A percentile compares a stretch with the other conserved stretches of the same genome.
Conservation (phyloP, 2,888 invertebrate species). For the Dendrolimus houi region DNA sequence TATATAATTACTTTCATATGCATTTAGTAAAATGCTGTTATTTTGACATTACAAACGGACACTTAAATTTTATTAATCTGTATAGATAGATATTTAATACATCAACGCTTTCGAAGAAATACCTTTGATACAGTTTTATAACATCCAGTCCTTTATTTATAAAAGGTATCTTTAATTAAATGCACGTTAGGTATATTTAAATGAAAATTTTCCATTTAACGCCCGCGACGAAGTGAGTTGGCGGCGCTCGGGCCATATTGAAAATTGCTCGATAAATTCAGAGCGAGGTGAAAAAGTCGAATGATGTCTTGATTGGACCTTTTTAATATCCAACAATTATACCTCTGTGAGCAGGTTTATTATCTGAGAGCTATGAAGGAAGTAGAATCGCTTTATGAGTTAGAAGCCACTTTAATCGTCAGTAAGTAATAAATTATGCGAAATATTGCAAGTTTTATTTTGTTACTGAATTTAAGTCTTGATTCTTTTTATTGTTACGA, state of each 20-base stretch:
- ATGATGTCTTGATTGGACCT: not conserved
- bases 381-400: too few relatives aligned
- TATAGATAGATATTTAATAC: not conserved
- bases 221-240: not conserved
- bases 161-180: not conserved
- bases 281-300: not conserved
- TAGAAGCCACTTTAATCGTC: too few relatives aligned
- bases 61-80: too few relatives aligned
- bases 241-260: not conserved
- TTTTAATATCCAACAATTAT: not conserved
- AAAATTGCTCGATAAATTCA: not conserved
- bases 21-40: too few relatives aligned
- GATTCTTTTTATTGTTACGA: too few relatives aligned
- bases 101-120: not conserved
- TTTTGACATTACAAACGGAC: too few relatives aligned
- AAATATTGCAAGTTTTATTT: too few relatives aligned
- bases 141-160: not conserved
- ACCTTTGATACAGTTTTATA: not conserved
- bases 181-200: not conserved
- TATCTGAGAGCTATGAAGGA: not conserved
- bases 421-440: too few relatives aligned
- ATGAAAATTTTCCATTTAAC: not conserved
- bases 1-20: too few relatives aligned
- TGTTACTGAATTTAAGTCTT: too few relatives aligned
- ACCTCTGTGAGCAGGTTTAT: not conserved